Percentiles rank a stretch among this genome's conserved stretches.
These are phyloP conservation scores for Amphiduros pacificus DNA, from an alignment of 2,888 invertebrate species.

Conservation along the genomic window DNA sequence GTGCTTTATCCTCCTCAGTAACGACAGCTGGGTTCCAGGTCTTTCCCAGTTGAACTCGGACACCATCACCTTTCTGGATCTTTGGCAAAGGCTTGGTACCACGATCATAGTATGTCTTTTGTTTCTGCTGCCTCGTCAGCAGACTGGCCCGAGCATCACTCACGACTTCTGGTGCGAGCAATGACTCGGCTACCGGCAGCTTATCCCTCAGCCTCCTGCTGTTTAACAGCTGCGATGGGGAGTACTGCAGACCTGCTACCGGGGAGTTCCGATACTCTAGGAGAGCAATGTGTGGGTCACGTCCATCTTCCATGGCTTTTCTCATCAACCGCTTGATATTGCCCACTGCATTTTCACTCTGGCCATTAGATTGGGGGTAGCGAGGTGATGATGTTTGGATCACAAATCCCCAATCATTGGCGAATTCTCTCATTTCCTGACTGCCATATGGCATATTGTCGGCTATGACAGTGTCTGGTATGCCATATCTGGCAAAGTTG, in stretches of 20 bases:
- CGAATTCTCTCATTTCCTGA: conserved; percentile 16
- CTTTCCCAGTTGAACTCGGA: conserved; percentile 9
- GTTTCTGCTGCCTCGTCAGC: background rate
- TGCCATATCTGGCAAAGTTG: conserved; percentile 27
- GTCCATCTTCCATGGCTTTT: conserved; percentile 21
- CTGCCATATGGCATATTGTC: conserved; percentile 32
- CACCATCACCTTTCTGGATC: conserved; percentile 10
- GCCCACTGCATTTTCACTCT: conserved; percentile 20
- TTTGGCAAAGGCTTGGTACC: conserved; percentile 7
- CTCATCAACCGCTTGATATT: conserved; percentile 25
- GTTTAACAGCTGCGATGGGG: conserved; percentile 30
- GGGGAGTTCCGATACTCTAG: conserved; percentile 29
- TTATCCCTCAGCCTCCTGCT: conserved; percentile 23
- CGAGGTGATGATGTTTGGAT: conserved; percentile 18
- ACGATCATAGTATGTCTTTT: conserved; percentile 8
- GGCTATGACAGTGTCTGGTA: conserved; percentile 25
- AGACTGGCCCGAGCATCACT: background rate
- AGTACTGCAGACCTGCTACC: conserved; percentile 22
- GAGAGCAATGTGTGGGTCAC: conserved; percentile 27
- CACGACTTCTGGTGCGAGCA: background rate
- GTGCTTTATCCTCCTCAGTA: background rate
- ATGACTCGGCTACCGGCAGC: conserved; percentile 12
- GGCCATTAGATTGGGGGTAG: conserved; percentile 26
- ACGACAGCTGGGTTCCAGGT: conserved; percentile 16
- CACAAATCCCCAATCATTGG: conserved; percentile 19